Percentiles rank a stretch among this genome's conserved stretches.
phyloP scores from a whole-genome alignment of 2,888 invertebrate genomes.

The Encarsia formosa region DNA sequence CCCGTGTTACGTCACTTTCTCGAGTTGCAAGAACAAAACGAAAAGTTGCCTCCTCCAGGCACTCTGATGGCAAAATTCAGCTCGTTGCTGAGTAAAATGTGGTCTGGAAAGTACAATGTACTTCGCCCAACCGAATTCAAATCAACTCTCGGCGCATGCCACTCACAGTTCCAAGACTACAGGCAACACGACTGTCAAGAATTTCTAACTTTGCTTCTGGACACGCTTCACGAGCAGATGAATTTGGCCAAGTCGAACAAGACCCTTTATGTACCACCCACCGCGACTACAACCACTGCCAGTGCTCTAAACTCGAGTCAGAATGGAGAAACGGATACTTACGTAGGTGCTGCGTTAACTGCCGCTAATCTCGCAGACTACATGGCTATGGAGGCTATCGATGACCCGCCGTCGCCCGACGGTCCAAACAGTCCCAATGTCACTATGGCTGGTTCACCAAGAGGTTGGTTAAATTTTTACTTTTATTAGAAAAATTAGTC shows the following conservation, averaged over 20 bases:
- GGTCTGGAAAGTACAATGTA: constrained; percentile 57
- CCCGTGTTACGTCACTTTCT: constrained; percentile 56
- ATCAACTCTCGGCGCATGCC: constrained; percentile 56
- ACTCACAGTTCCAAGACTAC: constrained; percentile 61
- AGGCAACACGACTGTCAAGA: constrained; percentile 68
- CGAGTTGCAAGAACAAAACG: constrained; percentile 40
- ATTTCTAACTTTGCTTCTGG: constrained; percentile 60
- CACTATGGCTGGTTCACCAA: constrained; percentile 47
- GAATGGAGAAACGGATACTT: constrained; percentile 36
- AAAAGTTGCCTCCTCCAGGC: constrained; percentile 43
- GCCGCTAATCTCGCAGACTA: constrained; percentile 35
- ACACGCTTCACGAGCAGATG: constrained; percentile 61
- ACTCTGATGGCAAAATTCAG: constrained; percentile 56
- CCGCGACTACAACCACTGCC: constrained; percentile 43
- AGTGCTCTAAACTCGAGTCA: constrained; percentile 39
- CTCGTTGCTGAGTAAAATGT: constrained; percentile 55
- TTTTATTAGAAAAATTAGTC: background rate
- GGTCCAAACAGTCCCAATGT: constrained; percentile 44
- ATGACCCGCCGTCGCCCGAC: constrained; percentile 40
- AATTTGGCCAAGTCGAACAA: constrained; percentile 48
- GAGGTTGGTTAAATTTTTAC: constrained; percentile 34
- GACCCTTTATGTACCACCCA: constrained; percentile 37
- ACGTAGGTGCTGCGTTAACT: constrained; percentile 34
- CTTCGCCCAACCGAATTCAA: constrained; percentile 59
- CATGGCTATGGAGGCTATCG: constrained; percentile 42